Base-by-base conservation (phyloP, 2,888 invertebrate species). In the Agelastica alni region DNA sequence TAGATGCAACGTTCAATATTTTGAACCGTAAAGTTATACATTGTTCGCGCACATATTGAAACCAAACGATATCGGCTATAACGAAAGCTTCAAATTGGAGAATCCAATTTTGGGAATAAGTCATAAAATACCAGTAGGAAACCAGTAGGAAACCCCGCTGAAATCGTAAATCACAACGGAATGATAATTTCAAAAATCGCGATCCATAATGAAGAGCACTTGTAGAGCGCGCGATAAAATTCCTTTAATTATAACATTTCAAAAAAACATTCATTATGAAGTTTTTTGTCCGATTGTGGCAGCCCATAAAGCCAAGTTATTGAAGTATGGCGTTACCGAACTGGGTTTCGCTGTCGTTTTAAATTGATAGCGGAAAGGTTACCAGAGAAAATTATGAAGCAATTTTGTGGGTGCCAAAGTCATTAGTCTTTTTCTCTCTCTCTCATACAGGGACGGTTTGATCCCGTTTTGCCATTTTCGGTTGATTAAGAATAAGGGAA, bases 321-420 rank as follows among this genome's bases (percentile, higher is more conserved):
- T 69, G 70, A 69, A 70, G 69, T 67, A 68, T 69, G 60, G 69
- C 67, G 68, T 66, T 69, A 69, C 63, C 58, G 56, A 65, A 62
- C 59, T 61, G 64, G 67, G 64, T 65, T 60, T 61, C 52, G 62
- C 68, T 62, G 65, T 69, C 70, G 67, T 66, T 63, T 64, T 64
- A 67, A 74, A 75, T 75, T 75, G 75, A 75, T 75, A 73, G 74
- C 71, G 71, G 72, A 74, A 74, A 74, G 75, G 75, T 74, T 75
- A 73, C 72, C 68, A 61, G 71, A 70, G 75, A 74, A 75, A 76
- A 76, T 76, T 76, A 76, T 76, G 76, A 76, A 76, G 75, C 75
- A 76, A 76, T 76, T 75, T 75, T 72, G 75, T 69, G 74, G 75
- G 73, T 69, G 72, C 72, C 66, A 68, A 66, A 65, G 71, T 74